A percentile compares a stretch with the other conserved stretches of the same genome.
Evolutionary conservation across 2,113 vertebrate genomes (phyloP).

Genomic region (Myocastor coypus): DNA sequence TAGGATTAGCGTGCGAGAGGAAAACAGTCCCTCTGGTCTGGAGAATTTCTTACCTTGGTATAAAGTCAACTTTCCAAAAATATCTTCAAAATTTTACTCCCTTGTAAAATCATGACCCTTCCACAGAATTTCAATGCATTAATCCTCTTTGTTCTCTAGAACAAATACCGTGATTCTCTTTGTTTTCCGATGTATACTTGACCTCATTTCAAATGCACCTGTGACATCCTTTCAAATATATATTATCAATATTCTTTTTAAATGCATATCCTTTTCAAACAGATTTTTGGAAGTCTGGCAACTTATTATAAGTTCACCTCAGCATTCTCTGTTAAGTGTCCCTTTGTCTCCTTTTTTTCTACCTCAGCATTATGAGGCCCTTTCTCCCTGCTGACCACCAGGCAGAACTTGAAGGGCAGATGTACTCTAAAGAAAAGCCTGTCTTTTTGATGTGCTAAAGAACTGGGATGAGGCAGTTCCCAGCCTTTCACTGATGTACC

Average conservation of each 20-base stretch:
- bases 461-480: neutral
- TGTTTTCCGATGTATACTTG: slow-evolving; percentile 53
- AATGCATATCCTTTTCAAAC: slow-evolving; percentile 18
- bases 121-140: slow-evolving; percentile 60
- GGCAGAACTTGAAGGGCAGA: slow-evolving; percentile 27
- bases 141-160: slow-evolving; percentile 62
- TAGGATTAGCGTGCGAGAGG: neutral
- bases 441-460: slow-evolving; percentile 41
- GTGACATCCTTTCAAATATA: slow-evolving; percentile 61
- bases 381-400: neutral
- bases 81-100: slow-evolving; percentile 35
- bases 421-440: slow-evolving; percentile 31
- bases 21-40: neutral
- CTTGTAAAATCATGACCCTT: neutral
- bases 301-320: slow-evolving; percentile 33
- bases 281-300: slow-evolving; percentile 65
- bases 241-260: slow-evolving; percentile 62
- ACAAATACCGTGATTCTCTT: slow-evolving; percentile 48
- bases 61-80: slow-evolving; percentile 53
- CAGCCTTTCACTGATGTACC: neutral
- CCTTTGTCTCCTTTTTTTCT: slow-evolving; percentile 29
- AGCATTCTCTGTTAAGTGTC: neutral
- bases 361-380: neutral
- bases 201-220: slow-evolving; percentile 63
- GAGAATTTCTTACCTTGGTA: neutral